These are phyloP conservation scores for Temnothorax rugatulus DNA, from an alignment of 2,888 invertebrate genomes.

Conservation along the genomic window DNA sequence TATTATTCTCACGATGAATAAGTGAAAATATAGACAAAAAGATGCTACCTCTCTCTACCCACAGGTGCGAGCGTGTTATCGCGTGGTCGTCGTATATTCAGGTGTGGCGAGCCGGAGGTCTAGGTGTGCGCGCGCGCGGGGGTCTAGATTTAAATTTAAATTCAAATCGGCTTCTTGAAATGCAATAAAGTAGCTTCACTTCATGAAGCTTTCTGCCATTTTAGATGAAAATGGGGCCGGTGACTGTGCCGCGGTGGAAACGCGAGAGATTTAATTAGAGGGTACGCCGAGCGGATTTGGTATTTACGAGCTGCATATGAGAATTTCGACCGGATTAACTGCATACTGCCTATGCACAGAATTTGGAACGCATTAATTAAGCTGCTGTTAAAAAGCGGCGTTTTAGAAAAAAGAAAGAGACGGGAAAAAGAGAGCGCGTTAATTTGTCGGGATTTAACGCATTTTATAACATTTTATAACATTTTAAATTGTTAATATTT, in stretches of 20 bases:
- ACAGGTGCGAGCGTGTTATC: constrained; percentile 27
- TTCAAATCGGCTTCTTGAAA: constrained; percentile 57
- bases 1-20: constrained; percentile 41
- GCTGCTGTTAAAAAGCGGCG: neutral
- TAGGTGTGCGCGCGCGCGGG: neutral
- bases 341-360: neutral
- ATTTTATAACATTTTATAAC: neutral
- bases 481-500: neutral
- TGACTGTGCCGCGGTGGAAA: constrained; percentile 19
- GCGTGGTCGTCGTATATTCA: constrained; percentile 39
- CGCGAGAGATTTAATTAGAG: constrained; percentile 52
- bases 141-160: constrained; percentile 54
- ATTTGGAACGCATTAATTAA: constrained; percentile 24
- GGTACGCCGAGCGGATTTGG: constrained; percentile 43
- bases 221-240: constrained; percentile 46
- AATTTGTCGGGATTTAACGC: neutral
- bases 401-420: neutral
- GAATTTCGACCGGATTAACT: constrained; percentile 42
- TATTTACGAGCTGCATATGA: constrained; percentile 54
- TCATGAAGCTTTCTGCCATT: constrained; percentile 46
- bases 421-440: neutral
- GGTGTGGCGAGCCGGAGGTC: neutral
- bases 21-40: constrained; percentile 39
- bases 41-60: neutral
- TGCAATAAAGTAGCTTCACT: constrained; percentile 54